Conservation (phyloP, 2,888 invertebrate species). For the Acleris sparsana region DNA sequence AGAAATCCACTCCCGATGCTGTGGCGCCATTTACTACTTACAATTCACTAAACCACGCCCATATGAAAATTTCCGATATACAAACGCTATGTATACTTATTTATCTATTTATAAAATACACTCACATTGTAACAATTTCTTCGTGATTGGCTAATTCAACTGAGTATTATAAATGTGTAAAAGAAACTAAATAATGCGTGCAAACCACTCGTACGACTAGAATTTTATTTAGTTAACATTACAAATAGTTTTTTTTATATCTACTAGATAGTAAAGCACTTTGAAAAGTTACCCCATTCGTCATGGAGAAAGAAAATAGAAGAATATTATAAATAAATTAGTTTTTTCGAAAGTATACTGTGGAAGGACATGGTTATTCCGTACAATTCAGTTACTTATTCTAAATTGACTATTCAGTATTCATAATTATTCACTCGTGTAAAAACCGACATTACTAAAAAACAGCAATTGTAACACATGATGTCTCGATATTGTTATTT, state of each 20-base stretch:
- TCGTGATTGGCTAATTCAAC: constrained; percentile 59
- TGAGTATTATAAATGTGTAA: constrained; percentile 34
- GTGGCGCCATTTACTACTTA: constrained; percentile 62
- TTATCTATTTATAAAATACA: constrained; percentile 73
- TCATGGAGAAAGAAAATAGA: constrained; percentile 55
- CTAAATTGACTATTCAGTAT: constrained; percentile 75
- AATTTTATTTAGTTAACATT: constrained; percentile 74
- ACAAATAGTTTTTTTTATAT: constrained; percentile 76
- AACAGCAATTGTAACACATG: constrained; percentile 35
- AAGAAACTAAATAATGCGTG: constrained; percentile 56
- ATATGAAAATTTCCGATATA: constrained; percentile 72
- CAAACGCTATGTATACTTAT: constrained; percentile 78
- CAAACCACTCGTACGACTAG: constrained; percentile 76
- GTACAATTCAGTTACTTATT: constrained; percentile 54
- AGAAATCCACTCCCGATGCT: constrained; percentile 48
- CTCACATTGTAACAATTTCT: constrained; percentile 71
- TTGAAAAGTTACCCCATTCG: constrained; percentile 76
- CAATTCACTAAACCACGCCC: constrained; percentile 65
- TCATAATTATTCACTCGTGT: constrained; percentile 38
- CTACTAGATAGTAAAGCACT: constrained; percentile 84
- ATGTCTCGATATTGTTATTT: constrained; percentile 55
- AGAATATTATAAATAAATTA: constrained; percentile 36
- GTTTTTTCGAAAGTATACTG: constrained; percentile 32
- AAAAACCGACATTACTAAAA: constrained; percentile 32
- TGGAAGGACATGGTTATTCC: constrained; percentile 37